Evolutionary conservation across 2,888 invertebrate species (phyloP), one percentile per base, ranked within the genome.

Genomic region (Parelbella ahira): DNA sequence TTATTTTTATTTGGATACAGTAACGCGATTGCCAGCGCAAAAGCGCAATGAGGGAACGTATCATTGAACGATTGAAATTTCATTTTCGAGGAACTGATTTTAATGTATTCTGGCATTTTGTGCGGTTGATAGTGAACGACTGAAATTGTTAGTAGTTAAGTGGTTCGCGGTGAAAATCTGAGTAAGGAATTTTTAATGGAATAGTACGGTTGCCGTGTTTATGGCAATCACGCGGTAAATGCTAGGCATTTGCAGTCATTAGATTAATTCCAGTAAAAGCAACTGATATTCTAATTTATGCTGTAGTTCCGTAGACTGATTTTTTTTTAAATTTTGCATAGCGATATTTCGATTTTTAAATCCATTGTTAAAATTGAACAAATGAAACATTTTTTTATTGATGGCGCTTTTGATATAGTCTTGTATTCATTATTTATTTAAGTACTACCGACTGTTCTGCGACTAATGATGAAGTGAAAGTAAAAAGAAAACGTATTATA

Each of bases 1-100:
- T 66, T 77, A 1, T 44, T 47, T 43, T 55, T 60, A 37, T 79
- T 81, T 1, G 81, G 80, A 32, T 79, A 80, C 0, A 80, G 52
- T 3, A 73, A 59, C 13, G 68, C 65, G 5, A 73, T 45, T 1
- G 71, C 75, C 3, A 80, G 50, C 0, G 67, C 63, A 41, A 79
- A 76, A 2, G 76, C 60, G 41, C 78, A 79, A 7, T 66, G 45
- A 13, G 59, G 54, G 36, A 62, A 81, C 0, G 77, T 80, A 43
- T 71, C 68, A 30, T 73, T 56, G 13, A 81, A 80, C 0, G 52
- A 45, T 53, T 70, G 71, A 36, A 66, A 76, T 50, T 69, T 72
- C 32, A n/a, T n/a, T n/a, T n/a, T n/a, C n/a, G n/a, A n/a, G n/a
- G n/a, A 38, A 32, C 38, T 46, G 19, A 25, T 33, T 47, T 34